A percentile compares a stretch with the other conserved stretches of the same genome.
Evolutionary conservation across 2,113 vertebrate genomes (phyloP).

Genomic region (Erythrocercus mccallii): DNA sequence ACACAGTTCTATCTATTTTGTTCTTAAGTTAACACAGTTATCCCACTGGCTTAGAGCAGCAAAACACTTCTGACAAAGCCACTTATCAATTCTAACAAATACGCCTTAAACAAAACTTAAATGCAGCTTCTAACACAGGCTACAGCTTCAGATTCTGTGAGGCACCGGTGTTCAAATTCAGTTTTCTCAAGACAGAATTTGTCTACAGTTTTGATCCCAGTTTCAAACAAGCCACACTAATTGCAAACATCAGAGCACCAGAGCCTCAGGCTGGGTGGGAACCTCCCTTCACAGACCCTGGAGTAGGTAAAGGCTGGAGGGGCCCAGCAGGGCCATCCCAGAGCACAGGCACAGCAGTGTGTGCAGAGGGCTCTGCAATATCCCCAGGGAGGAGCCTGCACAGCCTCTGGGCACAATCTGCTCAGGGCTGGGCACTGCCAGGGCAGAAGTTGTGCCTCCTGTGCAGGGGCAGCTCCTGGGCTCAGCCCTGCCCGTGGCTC

Average conservation of each 20-base stretch:
- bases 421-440: not conserved
- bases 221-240: not conserved
- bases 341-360: not conserved
- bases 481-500: not conserved
- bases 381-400: not conserved
- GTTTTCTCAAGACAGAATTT: not conserved
- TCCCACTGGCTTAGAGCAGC: not conserved
- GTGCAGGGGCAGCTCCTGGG: not conserved
- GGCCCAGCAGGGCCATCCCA: not conserved
- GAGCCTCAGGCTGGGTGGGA: accelerated
- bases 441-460: not conserved
- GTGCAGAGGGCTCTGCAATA: not conserved
- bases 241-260: not conserved
- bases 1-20: not conserved
- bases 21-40: not conserved
- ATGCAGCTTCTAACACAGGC: not conserved
- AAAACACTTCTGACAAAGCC: not conserved
- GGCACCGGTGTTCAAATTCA: not conserved
- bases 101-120: not conserved
- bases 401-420: not conserved
- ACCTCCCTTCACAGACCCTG: not conserved
- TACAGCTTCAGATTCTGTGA: not conserved
- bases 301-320: accelerated
- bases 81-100: not conserved
- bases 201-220: not conserved